Conservation (phyloP, 2,113 vertebrate genomes). For the Leptodactylus fuscus region DNA sequence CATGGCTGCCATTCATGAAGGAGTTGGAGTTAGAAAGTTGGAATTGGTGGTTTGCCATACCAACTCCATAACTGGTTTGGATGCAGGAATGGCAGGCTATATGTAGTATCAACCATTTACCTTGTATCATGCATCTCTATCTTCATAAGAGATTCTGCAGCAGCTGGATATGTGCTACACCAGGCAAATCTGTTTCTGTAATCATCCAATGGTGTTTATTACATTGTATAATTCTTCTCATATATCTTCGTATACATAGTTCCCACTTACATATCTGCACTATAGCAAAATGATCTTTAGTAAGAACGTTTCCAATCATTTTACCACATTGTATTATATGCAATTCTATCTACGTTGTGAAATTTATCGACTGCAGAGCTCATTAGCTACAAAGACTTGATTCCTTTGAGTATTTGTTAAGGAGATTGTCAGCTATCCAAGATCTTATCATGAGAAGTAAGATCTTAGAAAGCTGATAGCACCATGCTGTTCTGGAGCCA, state of each 20-base stretch:
- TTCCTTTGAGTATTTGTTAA: conserved; percentile 5
- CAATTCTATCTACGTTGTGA: not conserved
- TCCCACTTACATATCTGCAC: not conserved
- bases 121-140: too few species aligned
- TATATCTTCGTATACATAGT: not conserved
- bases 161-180: not conserved
- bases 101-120: too few species aligned
- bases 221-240: not conserved
- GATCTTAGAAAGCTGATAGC: not conserved
- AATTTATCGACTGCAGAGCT: not conserved
- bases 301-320: not conserved
- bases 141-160: too few species aligned
- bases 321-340: not conserved
- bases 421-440: conserved; percentile 6
- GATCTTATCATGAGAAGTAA: conserved; percentile 10
- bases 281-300: not conserved
- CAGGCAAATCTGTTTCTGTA: too few species aligned
- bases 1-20: too few species aligned
- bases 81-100: too few species aligned
- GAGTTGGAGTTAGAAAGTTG: too few species aligned
- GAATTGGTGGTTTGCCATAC: too few species aligned
- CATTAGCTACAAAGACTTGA: conserved; percentile 8
- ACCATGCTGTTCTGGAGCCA: not conserved
- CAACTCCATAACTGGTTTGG: too few species aligned
- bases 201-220: too few species aligned